Evolutionary conservation across 2,888 invertebrate genomes (phyloP), one percentile per base, ranked within the genome.

Genomic region (Pterostichus niger): DNA sequence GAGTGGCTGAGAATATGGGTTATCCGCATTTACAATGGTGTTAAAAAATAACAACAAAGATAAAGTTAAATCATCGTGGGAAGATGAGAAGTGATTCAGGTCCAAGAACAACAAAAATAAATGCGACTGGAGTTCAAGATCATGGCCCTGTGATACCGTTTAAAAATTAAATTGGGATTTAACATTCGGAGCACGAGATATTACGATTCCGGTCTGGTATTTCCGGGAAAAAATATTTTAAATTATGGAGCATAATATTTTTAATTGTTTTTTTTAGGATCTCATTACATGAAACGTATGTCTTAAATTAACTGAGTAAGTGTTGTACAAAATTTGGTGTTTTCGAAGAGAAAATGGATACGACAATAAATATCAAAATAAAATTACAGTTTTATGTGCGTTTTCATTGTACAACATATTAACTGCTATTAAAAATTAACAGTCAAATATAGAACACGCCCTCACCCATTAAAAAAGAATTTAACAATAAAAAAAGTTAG

Each of bases 1-100:
- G 46, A 76, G 13, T 52, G 13, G 7, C 73, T 75, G 75, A 56
- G 56, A 56, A 77, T 77, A 77, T 77, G 35, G 77, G 77, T 77
- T 77, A 77, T 31, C 77, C 77, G 56, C 33, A 31, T 15, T 46
- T 52, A 77, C 46, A 54, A 77, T 77, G 15, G 33, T 35, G 31
- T 17, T 35, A 56, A 15, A 76, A 77, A 59, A 6, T 40, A 35
- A 56, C 9, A 33, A 52, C 24, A 13, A 31, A 13, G 9, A 76
- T 33, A 76, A 77, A 40, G 44, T 17, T 56, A 24, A 15, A 64
- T 10, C 15, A 35, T 35, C 77, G 77, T 77, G 77, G 40, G 77
- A 77, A 77, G 77, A 77, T 40, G 9, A 35, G 40, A 15, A 46
- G 33, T 35, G 24, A 77, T 33, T 61, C 33, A 61, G 15, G 61